A percentile compares a stretch with the other conserved stretches of the same genome.
These are phyloP conservation scores for Incurvaria masculella DNA, from an alignment of 2,888 invertebrate genomes.

Conservation along the genomic window DNA sequence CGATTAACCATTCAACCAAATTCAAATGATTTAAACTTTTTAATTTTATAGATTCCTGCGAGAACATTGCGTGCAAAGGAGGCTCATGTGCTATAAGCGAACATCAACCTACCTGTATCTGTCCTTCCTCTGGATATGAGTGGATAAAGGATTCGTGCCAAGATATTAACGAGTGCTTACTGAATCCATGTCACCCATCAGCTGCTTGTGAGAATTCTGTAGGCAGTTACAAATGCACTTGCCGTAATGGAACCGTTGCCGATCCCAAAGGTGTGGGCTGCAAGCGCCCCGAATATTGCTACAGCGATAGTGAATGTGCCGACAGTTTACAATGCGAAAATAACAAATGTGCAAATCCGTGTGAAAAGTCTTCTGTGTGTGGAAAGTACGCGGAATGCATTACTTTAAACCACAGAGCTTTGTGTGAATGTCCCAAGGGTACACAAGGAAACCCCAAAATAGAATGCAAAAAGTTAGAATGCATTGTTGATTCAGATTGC, in stretches of 20 bases:
- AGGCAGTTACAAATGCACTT: constrained; percentile 75
- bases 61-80: constrained; percentile 72
- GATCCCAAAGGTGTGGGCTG: constrained; percentile 72
- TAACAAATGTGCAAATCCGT: constrained; percentile 75
- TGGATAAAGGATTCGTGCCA: constrained; percentile 65
- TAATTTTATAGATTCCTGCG: constrained; percentile 70
- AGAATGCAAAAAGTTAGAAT: constrained; percentile 73
- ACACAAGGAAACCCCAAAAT: constrained; percentile 73
- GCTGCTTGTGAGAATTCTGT: constrained; percentile 75
- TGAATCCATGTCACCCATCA: constrained; percentile 74
- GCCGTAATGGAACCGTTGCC: constrained; percentile 75
- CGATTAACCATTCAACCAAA: constrained; percentile 2
- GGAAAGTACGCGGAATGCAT: constrained; percentile 74
- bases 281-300: constrained; percentile 79
- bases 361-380: constrained; percentile 63
- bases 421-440: constrained; percentile 72
- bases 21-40: constrained; percentile 4
- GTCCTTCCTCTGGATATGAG: constrained; percentile 70
- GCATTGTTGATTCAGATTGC: constrained; percentile 76
- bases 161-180: constrained; percentile 78
- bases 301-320: constrained; percentile 76
- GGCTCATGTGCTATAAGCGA: constrained; percentile 72
- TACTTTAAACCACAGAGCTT: constrained; percentile 64
- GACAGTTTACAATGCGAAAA: constrained; percentile 70
- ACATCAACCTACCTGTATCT: constrained; percentile 71